Evolutionary conservation across 2,113 vertebrate genomes (phyloP), one percentile per base, ranked within the genome.

Genomic region (Cyprinus carpio): DNA sequence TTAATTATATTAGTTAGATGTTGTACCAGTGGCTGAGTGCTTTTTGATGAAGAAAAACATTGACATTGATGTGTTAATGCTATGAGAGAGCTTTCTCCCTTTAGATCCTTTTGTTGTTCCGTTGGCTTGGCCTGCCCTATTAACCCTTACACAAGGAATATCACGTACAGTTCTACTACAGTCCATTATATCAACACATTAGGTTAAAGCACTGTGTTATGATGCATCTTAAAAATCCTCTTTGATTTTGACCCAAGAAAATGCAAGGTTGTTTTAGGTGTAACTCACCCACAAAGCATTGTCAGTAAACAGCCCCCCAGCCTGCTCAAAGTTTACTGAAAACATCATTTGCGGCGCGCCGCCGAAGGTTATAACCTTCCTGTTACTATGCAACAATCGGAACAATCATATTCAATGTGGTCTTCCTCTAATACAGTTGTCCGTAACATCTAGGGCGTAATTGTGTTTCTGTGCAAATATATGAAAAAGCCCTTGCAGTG

Each of bases 311-410:
- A 94, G 91, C 91, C 94, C 93, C 93, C 93, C 93, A 95, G 93
- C n/a, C 93, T 95, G 94, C 93, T 95, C 90, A 86, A 92, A 93
- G 90, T n/a, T n/a, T n/a, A 89, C 93, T 93, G 90, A 95, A 92
- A 94, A 94, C 95, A 95, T 93, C 95, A 95, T 94, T 94, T 95
- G n/a, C n/a, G n/a, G n/a, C n/a, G n/a, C n/a, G 94, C 92, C 90
- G 89, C 90, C 89, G 92, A 92, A 91, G 90, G 62, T 95, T 93
- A 92, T 91, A 92, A 92, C n/a, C 92, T 93, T 93, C 91, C 89
- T 62, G 94, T 95, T 94, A 92, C 94, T 87, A 94, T 95, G 94
- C 95, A 94, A 95, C 93, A 90, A 89, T 84, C n/a, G 90, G 85
- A 91, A 93, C 91, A 91, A 94, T 94, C 92, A 91, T 91, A 94